phyloP scores from a whole-genome alignment of 92 coral and sea anemone species.

The Paragorgia papillata region DNA sequence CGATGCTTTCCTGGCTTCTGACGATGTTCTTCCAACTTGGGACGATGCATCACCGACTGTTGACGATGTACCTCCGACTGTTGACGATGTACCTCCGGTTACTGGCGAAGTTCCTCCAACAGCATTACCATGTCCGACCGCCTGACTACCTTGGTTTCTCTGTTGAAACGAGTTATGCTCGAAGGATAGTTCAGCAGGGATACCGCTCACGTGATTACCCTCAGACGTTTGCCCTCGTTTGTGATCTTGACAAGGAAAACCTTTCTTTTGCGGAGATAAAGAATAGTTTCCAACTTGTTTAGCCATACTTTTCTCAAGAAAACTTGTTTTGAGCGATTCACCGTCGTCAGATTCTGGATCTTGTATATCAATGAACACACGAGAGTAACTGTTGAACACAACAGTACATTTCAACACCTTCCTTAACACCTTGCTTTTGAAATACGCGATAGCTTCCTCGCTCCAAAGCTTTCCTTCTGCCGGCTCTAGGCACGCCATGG shows the following conservation, averaged over 20 bases:
- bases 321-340: not conserved
- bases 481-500: slow-evolving; percentile 44
- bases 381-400: slow-evolving; percentile 9
- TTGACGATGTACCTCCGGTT: not conserved
- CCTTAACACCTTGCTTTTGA: slow-evolving; percentile 38
- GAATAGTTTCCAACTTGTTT: not conserved
- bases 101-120: not conserved
- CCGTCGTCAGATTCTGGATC: slow-evolving; percentile 14
- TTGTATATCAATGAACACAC: slow-evolving; percentile 14
- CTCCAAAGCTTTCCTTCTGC: slow-evolving; percentile 60
- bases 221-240: not conserved
- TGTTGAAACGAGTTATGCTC: not conserved
- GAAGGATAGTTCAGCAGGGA: not conserved
- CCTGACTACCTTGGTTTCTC: not conserved
- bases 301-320: slow-evolving; percentile 4
- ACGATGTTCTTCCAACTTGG: no score
- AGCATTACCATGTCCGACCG: no score
- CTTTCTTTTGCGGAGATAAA: not conserved
- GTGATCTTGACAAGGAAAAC: not conserved
- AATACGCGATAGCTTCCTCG: slow-evolving; percentile 59
- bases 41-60: no score
- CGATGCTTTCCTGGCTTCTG: no score
- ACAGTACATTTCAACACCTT: slow-evolving; percentile 7
- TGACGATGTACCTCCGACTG: no score
- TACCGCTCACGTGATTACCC: no score